These are phyloP conservation scores for Prosapia bicincta DNA, from an alignment of 2,888 invertebrate species.

Conservation along the genomic window DNA sequence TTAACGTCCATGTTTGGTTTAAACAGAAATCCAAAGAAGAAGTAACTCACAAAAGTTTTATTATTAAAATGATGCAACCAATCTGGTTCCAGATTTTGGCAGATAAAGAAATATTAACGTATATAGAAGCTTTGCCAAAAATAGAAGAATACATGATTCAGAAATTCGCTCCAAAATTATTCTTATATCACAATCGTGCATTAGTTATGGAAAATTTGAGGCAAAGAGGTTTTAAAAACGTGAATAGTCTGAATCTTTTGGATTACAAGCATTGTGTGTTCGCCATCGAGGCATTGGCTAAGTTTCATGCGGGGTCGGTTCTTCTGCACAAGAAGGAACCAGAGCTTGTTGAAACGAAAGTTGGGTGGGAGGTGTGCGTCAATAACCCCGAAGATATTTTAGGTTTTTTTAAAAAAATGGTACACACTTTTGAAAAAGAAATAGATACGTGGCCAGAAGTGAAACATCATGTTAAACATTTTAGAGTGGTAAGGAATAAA, in stretches of 20 bases:
- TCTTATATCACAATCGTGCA: not conserved
- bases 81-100: not conserved
- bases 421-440: not conserved
- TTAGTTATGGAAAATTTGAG: not conserved
- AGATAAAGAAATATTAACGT: not conserved
- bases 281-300: not conserved
- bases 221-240: not conserved
- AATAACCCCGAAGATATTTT: not conserved
- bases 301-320: not conserved
- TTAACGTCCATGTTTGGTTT: not conserved
- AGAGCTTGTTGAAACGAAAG: not conserved
- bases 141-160: not conserved
- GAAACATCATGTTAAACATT: not conserved
- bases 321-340: not conserved
- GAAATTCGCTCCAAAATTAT: not conserved
- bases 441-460: not conserved
- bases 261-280: not conserved
- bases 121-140: not conserved
- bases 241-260: not conserved
- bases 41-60: not conserved
- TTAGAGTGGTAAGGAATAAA: not conserved
- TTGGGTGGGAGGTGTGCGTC: not conserved
- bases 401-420: not conserved
- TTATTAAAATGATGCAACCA: not conserved
- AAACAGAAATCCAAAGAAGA: not conserved